A percentile compares a stretch with the other conserved stretches of the same genome.
These are phyloP conservation scores for Bufo bufo DNA, from an alignment of 2,113 vertebrate species.

Conservation along the genomic window DNA sequence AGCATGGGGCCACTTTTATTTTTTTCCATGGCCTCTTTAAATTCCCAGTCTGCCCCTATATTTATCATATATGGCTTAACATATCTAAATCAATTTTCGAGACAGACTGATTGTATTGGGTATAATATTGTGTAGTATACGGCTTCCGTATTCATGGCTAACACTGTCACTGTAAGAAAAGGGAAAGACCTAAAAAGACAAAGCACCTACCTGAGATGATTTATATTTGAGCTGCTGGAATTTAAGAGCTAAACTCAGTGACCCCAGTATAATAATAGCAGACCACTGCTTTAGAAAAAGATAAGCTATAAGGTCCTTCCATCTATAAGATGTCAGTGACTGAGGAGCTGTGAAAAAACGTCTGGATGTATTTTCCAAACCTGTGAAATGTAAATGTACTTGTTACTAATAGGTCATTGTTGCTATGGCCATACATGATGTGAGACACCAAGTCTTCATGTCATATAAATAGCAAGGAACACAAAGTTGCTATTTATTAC, in stretches of 20 bases:
- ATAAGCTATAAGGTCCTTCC: conserved; percentile 1
- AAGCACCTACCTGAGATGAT: background rate
- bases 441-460: background rate
- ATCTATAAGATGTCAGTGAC: background rate
- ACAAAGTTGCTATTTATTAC: background rate
- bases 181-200: conserved; percentile 28
- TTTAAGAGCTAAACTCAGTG: conserved; percentile 43
- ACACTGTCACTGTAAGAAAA: background rate
- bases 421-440: background rate
- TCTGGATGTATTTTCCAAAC: background rate
- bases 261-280: conserved; percentile 26
- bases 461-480: background rate
- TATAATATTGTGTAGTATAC: no score
- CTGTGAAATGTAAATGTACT: conserved; percentile 7
- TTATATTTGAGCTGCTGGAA: conserved; percentile 40
- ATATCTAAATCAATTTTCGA: no score
- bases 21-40: no score
- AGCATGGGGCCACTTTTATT: no score
- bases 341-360: background rate
- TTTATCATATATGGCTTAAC: no score
- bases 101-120: no score
- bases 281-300: conserved; percentile 29
- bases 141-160: background rate
- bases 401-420: background rate
- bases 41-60: no score